phyloP scores from a whole-genome alignment of 2,888 invertebrate genomes.

The Oegoconia quadripuncta region DNA sequence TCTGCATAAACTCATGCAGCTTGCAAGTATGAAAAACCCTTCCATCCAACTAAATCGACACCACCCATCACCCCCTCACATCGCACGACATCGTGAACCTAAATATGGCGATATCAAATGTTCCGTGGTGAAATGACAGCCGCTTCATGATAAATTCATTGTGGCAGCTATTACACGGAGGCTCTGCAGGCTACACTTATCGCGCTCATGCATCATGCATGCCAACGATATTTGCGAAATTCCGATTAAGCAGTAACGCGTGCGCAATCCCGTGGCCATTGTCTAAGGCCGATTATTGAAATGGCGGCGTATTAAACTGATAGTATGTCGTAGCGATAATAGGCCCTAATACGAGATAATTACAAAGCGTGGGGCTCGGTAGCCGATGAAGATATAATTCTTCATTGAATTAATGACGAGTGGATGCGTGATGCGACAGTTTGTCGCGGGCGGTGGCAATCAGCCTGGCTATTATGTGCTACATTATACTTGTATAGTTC shows the following conservation, averaged over 20 bases:
- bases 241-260: conserved; percentile 33
- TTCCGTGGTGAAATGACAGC: conserved; percentile 15
- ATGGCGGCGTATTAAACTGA: conserved; percentile 62
- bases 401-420: conserved; percentile 56
- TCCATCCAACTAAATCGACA: background rate
- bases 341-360: conserved; percentile 63
- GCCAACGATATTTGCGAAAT: conserved; percentile 45
- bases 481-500: no score
- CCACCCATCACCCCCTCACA: background rate
- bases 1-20: background rate
- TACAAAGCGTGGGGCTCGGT: conserved; percentile 52
- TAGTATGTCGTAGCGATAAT: conserved; percentile 59
- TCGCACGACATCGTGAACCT: no score
- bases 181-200: conserved; percentile 32
- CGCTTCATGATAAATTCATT: conserved; percentile 39
- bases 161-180: conserved; percentile 31
- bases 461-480: no score
- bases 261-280: conserved; percentile 49
- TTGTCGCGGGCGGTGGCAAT: conserved; percentile 25
- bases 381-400: conserved; percentile 65
- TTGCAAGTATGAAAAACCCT: background rate
- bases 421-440: conserved; percentile 46
- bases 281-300: conserved; percentile 61
- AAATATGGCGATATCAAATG: conserved; percentile 12
- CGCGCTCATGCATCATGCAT: conserved; percentile 42